Evolutionary conservation across 2,797 vertebrate genomes (phyloP), one percentile per base, ranked within the genome.

Genomic region (Tenualosa thibaudeaui): DNA sequence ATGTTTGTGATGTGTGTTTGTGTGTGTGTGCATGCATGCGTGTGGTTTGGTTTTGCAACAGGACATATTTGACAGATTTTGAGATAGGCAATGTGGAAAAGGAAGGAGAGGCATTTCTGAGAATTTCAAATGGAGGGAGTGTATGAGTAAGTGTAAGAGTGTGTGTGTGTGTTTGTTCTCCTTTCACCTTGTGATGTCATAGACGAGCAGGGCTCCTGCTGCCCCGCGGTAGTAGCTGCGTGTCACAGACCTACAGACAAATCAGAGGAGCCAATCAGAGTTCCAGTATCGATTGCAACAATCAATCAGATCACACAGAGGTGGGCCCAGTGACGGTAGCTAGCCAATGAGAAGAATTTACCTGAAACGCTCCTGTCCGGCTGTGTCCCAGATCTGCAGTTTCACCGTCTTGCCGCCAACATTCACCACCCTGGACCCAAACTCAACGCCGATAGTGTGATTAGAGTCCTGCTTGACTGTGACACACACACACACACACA

Each of bases 391-490:
- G 88, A 98, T 98, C 94, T 98, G 97, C 84, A 98, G 95, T 88
- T 98, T 98, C 88, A 98, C 97, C 0, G 97, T 97, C 92, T 98
- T 98, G 50, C 97, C 97, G 0, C 95, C 97, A 0, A 98, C 97
- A 1, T 96, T 98, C 82, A 98, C 96, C 49, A 98, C 97, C 58
- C 97, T 95, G 84, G 97, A 98, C 53, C 97, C 97, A 85, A 98
- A 98, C 93, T 98, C 97, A 87, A 98, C 97, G 0, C 97, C 97
- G 0, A 98, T 98, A 0, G 97, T 98, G 93, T 98, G 97, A 90
- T 98, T 98, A 40, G 97, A 98, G 89, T 98, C 97, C 92, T 98
- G 97, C 90, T 98, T 98, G 90, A 98, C 97, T 98, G 90, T 37
- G 37, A 1, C 6, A 31, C 75, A 88, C 31, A 43, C 68, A 43